Evolutionary conservation across 92 coral and sea anemone species (phyloP).

Genomic region (Ricordea florida): DNA sequence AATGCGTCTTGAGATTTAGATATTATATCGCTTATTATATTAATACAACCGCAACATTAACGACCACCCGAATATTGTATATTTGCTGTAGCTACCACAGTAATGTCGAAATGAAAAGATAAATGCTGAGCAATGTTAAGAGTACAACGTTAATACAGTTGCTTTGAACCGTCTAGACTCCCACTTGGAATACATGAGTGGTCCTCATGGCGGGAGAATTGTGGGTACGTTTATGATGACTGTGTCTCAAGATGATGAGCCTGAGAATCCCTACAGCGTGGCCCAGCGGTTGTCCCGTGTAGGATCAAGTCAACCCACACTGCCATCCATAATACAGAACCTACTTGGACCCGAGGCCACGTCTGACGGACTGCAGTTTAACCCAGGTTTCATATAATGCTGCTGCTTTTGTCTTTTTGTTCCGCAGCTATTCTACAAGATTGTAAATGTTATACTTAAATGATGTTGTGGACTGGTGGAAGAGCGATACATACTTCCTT

Average conservation of each 20-base stretch:
- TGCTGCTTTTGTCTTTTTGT: background rate
- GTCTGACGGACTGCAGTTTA: slow-evolving; percentile 76
- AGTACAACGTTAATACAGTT: background rate
- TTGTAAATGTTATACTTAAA: no score
- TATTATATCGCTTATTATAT: no score
- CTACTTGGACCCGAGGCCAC: slow-evolving; percentile 69
- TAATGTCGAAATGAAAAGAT: no score
- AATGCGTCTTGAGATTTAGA: no score
- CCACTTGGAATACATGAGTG: slow-evolving; percentile 19
- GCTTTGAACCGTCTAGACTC: slow-evolving; percentile 4
- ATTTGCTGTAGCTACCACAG: no score
- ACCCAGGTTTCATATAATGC: slow-evolving; percentile 29
- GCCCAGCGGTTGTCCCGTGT: slow-evolving; percentile 76
- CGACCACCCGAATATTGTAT: no score
- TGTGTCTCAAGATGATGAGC: slow-evolving; percentile 39
- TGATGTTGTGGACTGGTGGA: no score
- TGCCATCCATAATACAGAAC: slow-evolving; percentile 47
- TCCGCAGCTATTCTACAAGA: no score
- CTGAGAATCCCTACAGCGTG: slow-evolving; percentile 36
- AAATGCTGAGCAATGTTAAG: background rate
- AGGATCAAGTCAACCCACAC: slow-evolving; percentile 56
- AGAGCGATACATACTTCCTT: no score
- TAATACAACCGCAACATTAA: no score
- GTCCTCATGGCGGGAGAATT: slow-evolving; percentile 21
- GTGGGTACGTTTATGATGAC: slow-evolving; percentile 51